Evolutionary conservation across 2,888 invertebrate species (phyloP), one percentile per base, ranked within the genome.

Genomic region (Harpalus rubripes): DNA sequence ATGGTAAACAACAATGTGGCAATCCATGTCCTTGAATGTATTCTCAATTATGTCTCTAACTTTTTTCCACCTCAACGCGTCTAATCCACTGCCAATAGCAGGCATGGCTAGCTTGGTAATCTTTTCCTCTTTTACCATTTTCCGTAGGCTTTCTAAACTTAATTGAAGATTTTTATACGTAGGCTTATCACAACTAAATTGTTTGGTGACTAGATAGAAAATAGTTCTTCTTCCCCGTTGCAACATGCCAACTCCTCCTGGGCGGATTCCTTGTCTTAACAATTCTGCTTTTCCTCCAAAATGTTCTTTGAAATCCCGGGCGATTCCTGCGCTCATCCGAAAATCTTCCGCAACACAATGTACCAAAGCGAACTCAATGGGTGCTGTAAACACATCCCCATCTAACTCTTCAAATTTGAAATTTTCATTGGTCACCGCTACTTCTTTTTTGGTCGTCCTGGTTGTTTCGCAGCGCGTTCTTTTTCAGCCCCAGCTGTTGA

Each of bases 11-110:
- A n/a, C n/a, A n/a, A n/a, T n/a, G n/a, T n/a, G n/a, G n/a, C n/a
- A n/a, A n/a, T n/a, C n/a, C n/a, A n/a, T n/a, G n/a, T n/a, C n/a
- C n/a, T n/a, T n/a, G n/a, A n/a, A n/a, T n/a, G n/a, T n/a, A n/a
- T n/a, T n/a, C n/a, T n/a, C n/a, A n/a, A n/a, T n/a, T n/a, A n/a
- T n/a, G n/a, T n/a, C n/a, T n/a, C n/a, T n/a, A n/a, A n/a, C n/a
- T n/a, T n/a, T n/a, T n/a, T n/a, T 22, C 94, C 94, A 94, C 85
- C 92, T 90, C 1, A 94, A 90, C 52, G 91, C 90, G 89, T 94
- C 94, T 18, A 94, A 91, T 59, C 94, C 94, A 88, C 93, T 93
- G 3, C 94, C 94, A 86, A 94, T 93, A 79, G 90, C 90, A 0
- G 94, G 94, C 89, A 94, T 93, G 15, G 93, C 92, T 76, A 94